Conservation (phyloP, 23 tunicate genomes). For the Aplidium turbinatum region DNA sequence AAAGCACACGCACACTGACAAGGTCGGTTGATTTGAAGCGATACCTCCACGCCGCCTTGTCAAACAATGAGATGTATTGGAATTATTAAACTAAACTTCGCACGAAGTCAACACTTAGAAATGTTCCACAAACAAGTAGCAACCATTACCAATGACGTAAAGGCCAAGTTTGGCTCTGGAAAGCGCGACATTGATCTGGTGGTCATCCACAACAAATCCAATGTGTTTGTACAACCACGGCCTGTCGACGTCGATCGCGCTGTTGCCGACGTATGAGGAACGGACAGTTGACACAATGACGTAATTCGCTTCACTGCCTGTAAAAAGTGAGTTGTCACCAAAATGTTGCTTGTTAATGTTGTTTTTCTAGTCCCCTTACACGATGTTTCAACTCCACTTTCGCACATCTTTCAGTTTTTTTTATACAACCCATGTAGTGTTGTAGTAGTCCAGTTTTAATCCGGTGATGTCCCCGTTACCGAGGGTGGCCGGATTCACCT, state of each 20-base stretch:
- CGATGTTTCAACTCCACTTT: too few relatives aligned
- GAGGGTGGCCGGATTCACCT: too few relatives aligned
- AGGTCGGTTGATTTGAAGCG: neutral
- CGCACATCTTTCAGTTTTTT: too few relatives aligned
- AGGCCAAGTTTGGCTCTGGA: conserved; percentile 54
- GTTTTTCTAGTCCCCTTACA: too few relatives aligned
- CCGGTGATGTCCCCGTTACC: too few relatives aligned
- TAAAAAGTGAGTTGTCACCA: neutral
- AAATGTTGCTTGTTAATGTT: too few relatives aligned
- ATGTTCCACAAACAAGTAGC: neutral
- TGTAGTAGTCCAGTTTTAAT: too few relatives aligned
- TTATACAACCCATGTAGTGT: too few relatives aligned
- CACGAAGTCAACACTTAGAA: neutral
- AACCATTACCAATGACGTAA: conserved; percentile 50
- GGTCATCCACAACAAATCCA: conserved; percentile 59
- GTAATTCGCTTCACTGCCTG: conserved; percentile 64
- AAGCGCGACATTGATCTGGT: conserved; percentile 65
- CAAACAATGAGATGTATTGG: neutral
- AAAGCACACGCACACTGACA: too few relatives aligned
- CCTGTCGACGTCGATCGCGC: neutral
- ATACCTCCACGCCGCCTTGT: neutral
- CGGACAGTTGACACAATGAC: conserved; percentile 76
- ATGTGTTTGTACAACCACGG: conserved; percentile 36
- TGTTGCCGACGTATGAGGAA: neutral
- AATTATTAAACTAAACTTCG: neutral